phyloP scores from a whole-genome alignment of 2,888 invertebrate species.

The Galerucella pusilla region DNA sequence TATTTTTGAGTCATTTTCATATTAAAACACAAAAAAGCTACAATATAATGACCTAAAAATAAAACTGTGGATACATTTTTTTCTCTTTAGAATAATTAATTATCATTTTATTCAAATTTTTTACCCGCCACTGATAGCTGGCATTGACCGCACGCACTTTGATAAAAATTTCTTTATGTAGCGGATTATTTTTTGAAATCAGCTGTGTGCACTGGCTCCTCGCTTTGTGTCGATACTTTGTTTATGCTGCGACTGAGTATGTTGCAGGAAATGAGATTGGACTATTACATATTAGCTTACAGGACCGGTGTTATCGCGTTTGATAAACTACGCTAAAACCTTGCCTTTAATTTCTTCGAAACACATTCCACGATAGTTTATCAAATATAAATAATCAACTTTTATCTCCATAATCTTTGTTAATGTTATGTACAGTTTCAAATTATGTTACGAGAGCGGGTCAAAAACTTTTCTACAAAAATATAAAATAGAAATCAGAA shows the following conservation, averaged over 20 bases:
- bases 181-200: neutral
- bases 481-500: too few relatives aligned
- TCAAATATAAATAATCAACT: too few relatives aligned
- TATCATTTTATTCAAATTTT: neutral
- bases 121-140: neutral
- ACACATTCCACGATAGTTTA: too few relatives aligned
- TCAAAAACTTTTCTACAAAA: too few relatives aligned
- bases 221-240: neutral
- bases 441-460: too few relatives aligned
- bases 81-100: too few relatives aligned
- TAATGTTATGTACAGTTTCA: too few relatives aligned
- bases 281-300: neutral
- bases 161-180: neutral
- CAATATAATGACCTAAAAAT: neutral
- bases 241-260: neutral
- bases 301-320: neutral
- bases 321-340: neutral
- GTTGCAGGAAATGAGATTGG: constrained; percentile 3
- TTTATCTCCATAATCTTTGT: too few relatives aligned
- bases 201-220: constrained; percentile 3
- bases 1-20: too few relatives aligned
- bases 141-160: constrained; percentile 17
- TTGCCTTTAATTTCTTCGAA: too few relatives aligned
- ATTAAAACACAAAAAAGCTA: too few relatives aligned
- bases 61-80: neutral